Evolutionary conservation across 1,140 invertebrate genomes (phyloP).

Genomic region (Lucilia sericata): DNA sequence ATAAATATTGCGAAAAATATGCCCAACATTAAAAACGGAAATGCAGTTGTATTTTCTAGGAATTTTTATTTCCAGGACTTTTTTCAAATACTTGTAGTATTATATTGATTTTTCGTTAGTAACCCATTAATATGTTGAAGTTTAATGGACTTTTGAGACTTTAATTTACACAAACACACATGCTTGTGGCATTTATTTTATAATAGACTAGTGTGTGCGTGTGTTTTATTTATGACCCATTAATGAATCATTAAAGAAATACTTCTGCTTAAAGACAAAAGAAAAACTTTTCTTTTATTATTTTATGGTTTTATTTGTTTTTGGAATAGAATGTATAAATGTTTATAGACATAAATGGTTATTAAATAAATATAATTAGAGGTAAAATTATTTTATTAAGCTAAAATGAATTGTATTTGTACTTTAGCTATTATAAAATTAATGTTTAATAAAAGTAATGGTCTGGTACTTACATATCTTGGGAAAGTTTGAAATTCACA

Average conservation of each 20-base stretch:
- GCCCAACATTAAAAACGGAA: neutral
- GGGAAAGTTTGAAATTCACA: too few species aligned
- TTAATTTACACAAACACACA: neutral
- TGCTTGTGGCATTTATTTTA: too few species aligned
- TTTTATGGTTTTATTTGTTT: neutral
- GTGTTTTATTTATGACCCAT: neutral
- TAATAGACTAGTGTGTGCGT: neutral
- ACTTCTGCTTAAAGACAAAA: neutral
- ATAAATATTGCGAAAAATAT: neutral
- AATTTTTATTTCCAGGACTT: neutral
- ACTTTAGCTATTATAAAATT: too few species aligned
- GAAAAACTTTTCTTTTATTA: neutral
- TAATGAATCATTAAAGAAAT: neutral
- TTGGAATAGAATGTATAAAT: neutral
- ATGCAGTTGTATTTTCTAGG: slow-evolving; percentile 21
- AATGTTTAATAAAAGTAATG: too few species aligned
- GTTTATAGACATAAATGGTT: too few species aligned
- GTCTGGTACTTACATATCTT: too few species aligned
- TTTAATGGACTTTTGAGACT: neutral
- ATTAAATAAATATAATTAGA: too few species aligned
- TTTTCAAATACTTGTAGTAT: neutral
- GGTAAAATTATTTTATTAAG: too few species aligned
- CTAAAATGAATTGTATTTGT: too few species aligned
- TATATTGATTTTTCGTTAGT: neutral
- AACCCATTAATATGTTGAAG: neutral